Evolutionary conservation across 1,140 invertebrate genomes (phyloP).

Genomic region (Caerostris darwini): DNA sequence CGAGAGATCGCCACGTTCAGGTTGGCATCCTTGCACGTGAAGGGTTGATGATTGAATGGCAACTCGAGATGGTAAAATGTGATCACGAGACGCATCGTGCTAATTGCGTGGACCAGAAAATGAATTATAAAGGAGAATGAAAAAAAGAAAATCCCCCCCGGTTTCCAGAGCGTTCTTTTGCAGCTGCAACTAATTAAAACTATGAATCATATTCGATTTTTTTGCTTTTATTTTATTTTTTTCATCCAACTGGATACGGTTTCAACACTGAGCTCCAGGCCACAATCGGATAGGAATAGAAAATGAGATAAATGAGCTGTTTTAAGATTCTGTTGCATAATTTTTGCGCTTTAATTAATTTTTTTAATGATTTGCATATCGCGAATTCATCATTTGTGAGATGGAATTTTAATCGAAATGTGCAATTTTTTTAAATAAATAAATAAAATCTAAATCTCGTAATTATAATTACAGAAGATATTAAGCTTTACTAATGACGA

Average conservation of each 20-base stretch:
- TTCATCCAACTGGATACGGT: not conserved
- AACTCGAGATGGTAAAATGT: constrained; percentile 8
- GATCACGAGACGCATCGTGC: constrained; percentile 1
- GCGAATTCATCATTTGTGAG: not conserved
- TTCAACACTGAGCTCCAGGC: not conserved
- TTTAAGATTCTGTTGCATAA: not conserved
- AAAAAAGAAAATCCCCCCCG: not conserved
- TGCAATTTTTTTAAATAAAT: too few relatives aligned
- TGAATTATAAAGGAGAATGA: not conserved
- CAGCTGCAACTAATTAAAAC: constrained; percentile 32
- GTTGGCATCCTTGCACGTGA: constrained; percentile 23
- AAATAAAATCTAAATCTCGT: too few relatives aligned
- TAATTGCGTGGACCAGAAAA: constrained; percentile 34
- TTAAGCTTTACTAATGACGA: too few relatives aligned
- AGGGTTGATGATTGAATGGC: constrained; percentile 12
- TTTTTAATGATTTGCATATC: not conserved
- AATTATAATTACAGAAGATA: too few relatives aligned
- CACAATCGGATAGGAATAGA: not conserved
- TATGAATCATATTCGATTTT: not conserved
- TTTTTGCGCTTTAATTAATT: not conserved
- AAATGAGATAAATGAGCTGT: not conserved
- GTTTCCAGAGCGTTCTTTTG: not conserved
- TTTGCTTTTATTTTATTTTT: too few relatives aligned
- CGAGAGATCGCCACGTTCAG: not conserved
- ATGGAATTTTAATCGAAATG: not conserved